phyloP scores from a whole-genome alignment of 2,113 vertebrate species.

The Perca fluviatilis region DNA sequence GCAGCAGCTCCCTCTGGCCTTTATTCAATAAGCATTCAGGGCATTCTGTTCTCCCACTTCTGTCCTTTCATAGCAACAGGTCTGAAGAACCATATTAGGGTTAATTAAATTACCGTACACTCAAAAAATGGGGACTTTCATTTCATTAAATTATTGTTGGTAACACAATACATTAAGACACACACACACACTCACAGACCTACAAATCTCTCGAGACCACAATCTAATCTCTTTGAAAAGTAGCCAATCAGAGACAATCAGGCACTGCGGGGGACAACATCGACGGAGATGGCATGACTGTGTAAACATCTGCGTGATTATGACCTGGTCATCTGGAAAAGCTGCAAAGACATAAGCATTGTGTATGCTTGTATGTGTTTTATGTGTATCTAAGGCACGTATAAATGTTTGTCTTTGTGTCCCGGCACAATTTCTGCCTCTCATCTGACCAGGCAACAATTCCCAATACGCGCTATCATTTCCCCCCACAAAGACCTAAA shows the following conservation, averaged over 20 bases:
- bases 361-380: slow-evolving; percentile 5
- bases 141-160: slow-evolving; percentile 58
- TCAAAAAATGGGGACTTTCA: slow-evolving; percentile 42
- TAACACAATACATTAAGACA: slow-evolving; percentile 36
- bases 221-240: slow-evolving; percentile 61
- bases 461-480: slow-evolving; percentile 41
- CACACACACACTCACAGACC: slow-evolving; percentile 2
- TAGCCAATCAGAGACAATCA: slow-evolving; percentile 64
- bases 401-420: slow-evolving; percentile 38
- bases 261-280: slow-evolving; percentile 36
- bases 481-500: slow-evolving; percentile 26
- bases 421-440: slow-evolving; percentile 20
- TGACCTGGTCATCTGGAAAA: slow-evolving; percentile 66
- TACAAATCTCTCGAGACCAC: slow-evolving; percentile 50
- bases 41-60: slow-evolving; percentile 63
- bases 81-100: slow-evolving; percentile 47
- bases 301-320: slow-evolving; percentile 74
- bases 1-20: slow-evolving; percentile 65
- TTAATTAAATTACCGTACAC: slow-evolving; percentile 66
- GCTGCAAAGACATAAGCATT: slow-evolving; percentile 47
- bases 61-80: slow-evolving; percentile 71
- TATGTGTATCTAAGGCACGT: slow-evolving; percentile 2
- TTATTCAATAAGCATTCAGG: slow-evolving; percentile 60
- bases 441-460: slow-evolving; percentile 62
- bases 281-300: slow-evolving; percentile 33